These are phyloP conservation scores for Tachina lurida DNA, from an alignment of 2,888 invertebrate species.

Conservation along the genomic window DNA sequence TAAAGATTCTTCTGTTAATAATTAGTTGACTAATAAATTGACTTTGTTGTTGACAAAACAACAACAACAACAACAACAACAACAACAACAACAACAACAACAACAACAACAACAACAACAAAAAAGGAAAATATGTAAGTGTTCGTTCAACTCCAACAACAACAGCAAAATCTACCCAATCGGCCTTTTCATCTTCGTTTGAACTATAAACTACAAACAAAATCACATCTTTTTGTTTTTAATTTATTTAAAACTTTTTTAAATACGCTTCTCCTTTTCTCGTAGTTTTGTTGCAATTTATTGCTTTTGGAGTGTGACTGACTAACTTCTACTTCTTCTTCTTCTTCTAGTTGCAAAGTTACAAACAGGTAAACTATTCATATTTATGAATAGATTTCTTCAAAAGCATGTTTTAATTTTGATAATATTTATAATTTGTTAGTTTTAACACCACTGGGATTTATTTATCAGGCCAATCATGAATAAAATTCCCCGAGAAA, in stretches of 20 bases:
- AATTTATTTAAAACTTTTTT: slow-evolving; percentile 34
- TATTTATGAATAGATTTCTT: background rate
- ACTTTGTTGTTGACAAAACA: slow-evolving; percentile 53
- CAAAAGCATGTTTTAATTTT: background rate
- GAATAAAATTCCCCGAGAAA: too few relatives aligned
- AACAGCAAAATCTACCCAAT: background rate
- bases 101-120: slow-evolving; percentile 4
- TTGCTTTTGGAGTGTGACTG: slow-evolving; percentile 19
- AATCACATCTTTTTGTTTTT: slow-evolving; percentile 37
- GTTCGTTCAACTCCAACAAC: slow-evolving; percentile 1
- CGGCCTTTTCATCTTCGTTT: slow-evolving; percentile 11
- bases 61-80: background rate
- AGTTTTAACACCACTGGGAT: too few relatives aligned
- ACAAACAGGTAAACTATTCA: background rate
- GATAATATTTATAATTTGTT: background rate
- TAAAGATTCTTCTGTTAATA: slow-evolving; percentile 56
- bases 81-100: slow-evolving; percentile 7
- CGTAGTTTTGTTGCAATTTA: slow-evolving; percentile 49
- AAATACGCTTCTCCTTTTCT: slow-evolving; percentile 6
- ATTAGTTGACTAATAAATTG: slow-evolving; percentile 67
- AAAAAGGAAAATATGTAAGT: background rate
- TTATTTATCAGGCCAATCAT: too few relatives aligned
- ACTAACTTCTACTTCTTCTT: background rate
- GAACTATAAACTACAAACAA: slow-evolving; percentile 36
- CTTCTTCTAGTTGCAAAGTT: slow-evolving; percentile 28